phyloP scores from a whole-genome alignment of 2,888 invertebrate species.

The Hydroisotoma schaefferi region DNA sequence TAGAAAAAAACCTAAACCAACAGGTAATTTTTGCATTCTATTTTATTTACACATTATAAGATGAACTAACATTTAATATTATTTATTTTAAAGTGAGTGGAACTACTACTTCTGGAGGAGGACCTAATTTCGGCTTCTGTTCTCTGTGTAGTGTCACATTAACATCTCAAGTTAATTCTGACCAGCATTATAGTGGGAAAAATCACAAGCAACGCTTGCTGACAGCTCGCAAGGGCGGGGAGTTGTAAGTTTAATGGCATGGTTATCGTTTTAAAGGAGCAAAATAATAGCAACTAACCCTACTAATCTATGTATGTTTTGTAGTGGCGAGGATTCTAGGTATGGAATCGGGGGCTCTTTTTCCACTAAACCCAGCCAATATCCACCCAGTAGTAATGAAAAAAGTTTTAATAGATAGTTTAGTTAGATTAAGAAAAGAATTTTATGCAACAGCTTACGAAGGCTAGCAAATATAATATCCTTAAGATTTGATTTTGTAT shows the following conservation, averaged over 20 bases:
- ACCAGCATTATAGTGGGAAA: constrained; percentile 42
- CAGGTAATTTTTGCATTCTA: neutral
- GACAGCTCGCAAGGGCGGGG: neutral
- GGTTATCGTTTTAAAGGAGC: too few species aligned
- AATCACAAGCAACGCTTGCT: constrained; percentile 18
- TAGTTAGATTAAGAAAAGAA: too few species aligned
- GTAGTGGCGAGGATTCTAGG: constrained; percentile 7
- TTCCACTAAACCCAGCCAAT: neutral
- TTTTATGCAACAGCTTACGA: too few species aligned
- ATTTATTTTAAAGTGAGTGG: neutral
- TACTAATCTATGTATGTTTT: neutral
- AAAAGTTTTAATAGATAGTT: too few species aligned
- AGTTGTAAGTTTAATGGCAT: constrained; percentile 17
- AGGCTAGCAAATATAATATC: too few species aligned
- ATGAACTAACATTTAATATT: neutral
- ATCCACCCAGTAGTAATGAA: too few species aligned
- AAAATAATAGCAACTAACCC: too few species aligned
- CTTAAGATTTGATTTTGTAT: too few species aligned
- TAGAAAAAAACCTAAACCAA: constrained; percentile 11
- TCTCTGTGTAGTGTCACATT: constrained; percentile 30
- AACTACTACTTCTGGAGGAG: constrained; percentile 3
- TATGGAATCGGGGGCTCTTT: constrained; percentile 13
- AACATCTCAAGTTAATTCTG: constrained; percentile 29
- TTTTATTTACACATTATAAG: neutral
- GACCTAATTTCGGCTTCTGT: constrained; percentile 25